Base-by-base conservation (phyloP, 1,140 invertebrate species). In the Mactra quadrangularis region DNA sequence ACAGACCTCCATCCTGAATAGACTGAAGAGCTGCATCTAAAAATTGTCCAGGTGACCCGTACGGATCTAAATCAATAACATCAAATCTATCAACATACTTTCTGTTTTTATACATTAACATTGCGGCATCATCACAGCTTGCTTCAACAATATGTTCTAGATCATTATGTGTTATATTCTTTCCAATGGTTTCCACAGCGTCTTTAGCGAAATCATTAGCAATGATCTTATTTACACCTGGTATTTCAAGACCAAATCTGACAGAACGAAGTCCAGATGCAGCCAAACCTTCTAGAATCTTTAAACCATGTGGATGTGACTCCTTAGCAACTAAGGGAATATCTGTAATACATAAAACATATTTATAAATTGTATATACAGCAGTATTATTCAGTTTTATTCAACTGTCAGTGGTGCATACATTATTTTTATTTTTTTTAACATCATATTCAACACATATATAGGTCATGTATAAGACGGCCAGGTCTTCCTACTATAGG, bases 51-150 rank as follows among this genome's bases (percentile, higher is more conserved):
- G 98, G 97, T 90, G 97, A 98, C 7, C 99, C 99, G 91, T 99
- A 99, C 0, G 99, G 99, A 94, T 99, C 99, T 45, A 99, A 92
- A 92, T 99, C 99, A 75, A 99, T 95, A 0, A 96, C 97, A 91
- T 98, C 95, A 93, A 98, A 99, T 47, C 95, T 94, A 72, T 96
- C 94, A n/a, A 94, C 91, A 19, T 50, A n/a, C 13, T 93, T 93
- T 72, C 95, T 95, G 87, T 96, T 95, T 86, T 95, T 93, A 87
- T 98, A 90, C 93, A 93, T 92, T 17, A 90, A 78, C 88, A 92
- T 91, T 0, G 89, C 85, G 33, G 92, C 92, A 87, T 93, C 92
- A 33, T 85, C 88, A 82, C 71, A 88, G 71, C 68, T 91, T 0
- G 96, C 94, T 52, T 94, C 94, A 22, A 99, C 95, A 29, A 98